Conservation (phyloP, 2,113 vertebrate genomes). For the Entelurus aequoreus region DNA sequence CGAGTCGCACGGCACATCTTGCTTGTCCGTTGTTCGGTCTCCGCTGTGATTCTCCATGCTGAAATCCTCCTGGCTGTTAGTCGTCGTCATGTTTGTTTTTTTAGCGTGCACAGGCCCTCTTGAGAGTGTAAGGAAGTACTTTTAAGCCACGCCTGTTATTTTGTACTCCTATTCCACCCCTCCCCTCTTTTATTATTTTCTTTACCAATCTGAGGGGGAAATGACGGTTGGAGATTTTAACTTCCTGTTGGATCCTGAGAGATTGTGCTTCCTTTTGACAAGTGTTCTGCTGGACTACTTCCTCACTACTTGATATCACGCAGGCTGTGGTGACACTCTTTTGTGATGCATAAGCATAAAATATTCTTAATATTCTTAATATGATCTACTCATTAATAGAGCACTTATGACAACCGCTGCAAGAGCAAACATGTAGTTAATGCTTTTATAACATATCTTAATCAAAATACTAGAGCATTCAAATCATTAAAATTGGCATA, state of each 20-base stretch:
- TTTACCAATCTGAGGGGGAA: slow-evolving; percentile 22
- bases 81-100: slow-evolving; percentile 29
- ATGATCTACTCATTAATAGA: neutral
- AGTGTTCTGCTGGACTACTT: neutral
- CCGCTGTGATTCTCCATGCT: slow-evolving; percentile 21
- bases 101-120: neutral
- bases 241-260: neutral
- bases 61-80: slow-evolving; percentile 7
- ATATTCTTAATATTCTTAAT: too few species aligned
- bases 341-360: too few species aligned
- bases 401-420: neutral
- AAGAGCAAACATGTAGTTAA: neutral
- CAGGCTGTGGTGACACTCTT: too few species aligned
- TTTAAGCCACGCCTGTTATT: slow-evolving; percentile 33
- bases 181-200: slow-evolving; percentile 10
- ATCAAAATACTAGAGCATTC: neutral
- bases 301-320: too few species aligned
- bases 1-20: slow-evolving; percentile 75
- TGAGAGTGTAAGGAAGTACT: slow-evolving; percentile 19
- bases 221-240: slow-evolving; percentile 8
- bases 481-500: neutral
- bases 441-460: neutral
- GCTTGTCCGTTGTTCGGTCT: slow-evolving; percentile 39
- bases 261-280: slow-evolving; percentile 3
- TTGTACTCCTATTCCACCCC: slow-evolving; percentile 15